These are phyloP conservation scores for Oryctes rhinoceros DNA, from an alignment of 1,140 invertebrate species.

Conservation along the genomic window DNA sequence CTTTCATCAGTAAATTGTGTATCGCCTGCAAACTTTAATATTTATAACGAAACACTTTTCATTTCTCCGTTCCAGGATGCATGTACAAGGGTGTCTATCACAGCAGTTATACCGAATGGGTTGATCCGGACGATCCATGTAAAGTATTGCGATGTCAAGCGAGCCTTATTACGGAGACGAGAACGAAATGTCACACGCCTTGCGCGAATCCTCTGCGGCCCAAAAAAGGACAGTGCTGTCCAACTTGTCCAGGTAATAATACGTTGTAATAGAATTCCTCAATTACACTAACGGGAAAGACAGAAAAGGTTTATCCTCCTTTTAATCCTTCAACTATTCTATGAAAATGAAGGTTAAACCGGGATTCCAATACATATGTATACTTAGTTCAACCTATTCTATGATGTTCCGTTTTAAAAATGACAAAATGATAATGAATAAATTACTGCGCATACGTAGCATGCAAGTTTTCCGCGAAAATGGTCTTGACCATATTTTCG, in stretches of 20 bases:
- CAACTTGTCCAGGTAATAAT: constrained; percentile 75
- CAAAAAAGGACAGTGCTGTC: constrained; percentile 80
- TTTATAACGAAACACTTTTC: background rate
- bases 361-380: too few relatives aligned
- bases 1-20: too few relatives aligned
- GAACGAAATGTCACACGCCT: constrained; percentile 80
- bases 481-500: constrained; percentile 10
- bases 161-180: constrained; percentile 82
- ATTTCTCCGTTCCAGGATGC: constrained; percentile 69
- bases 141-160: constrained; percentile 78
- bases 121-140: constrained; percentile 74
- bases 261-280: background rate
- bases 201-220: constrained; percentile 77
- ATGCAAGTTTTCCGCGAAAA: background rate
- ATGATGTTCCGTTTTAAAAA: background rate
- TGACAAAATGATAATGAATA: constrained; percentile 12
- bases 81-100: constrained; percentile 75
- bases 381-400: background rate
- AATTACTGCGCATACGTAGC: background rate
- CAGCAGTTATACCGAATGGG: constrained; percentile 80
- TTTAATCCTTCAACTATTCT: too few relatives aligned
- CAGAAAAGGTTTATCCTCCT: too few relatives aligned
- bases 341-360: too few relatives aligned
- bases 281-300: too few relatives aligned
- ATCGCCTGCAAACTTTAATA: too few relatives aligned